phyloP scores from a whole-genome alignment of 2,888 invertebrate species.

The Hedychridium roseum region DNA sequence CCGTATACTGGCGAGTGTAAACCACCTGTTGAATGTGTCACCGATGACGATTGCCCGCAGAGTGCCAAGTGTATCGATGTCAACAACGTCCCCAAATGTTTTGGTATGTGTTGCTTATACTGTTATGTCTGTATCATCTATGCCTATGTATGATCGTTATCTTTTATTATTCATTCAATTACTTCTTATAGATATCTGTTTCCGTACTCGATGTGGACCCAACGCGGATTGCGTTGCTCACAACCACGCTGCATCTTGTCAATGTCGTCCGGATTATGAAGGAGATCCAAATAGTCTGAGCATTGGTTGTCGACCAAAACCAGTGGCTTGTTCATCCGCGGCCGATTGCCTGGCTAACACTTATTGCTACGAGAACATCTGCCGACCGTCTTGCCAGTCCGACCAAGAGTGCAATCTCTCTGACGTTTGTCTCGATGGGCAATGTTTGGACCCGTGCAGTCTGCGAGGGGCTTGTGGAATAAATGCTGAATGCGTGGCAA shows the following conservation, averaged over 20 bases:
- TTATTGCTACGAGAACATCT: conserved; percentile 82
- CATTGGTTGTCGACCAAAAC: conserved; percentile 78
- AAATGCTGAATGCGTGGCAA: conserved; percentile 79
- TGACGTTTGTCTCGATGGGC: conserved; percentile 84
- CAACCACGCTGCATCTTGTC: conserved; percentile 80
- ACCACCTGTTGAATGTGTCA: conserved; percentile 81
- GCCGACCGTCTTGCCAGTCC: conserved; percentile 81
- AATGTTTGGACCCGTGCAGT: conserved; percentile 83
- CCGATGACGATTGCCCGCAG: conserved; percentile 81
- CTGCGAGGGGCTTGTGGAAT: conserved; percentile 82
- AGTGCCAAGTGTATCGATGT: conserved; percentile 79
- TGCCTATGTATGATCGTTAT: too few relatives aligned
- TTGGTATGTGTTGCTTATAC: conserved; percentile 63
- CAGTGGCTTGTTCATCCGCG: conserved; percentile 75
- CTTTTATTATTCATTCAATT: too few relatives aligned
- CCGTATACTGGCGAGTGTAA: conserved; percentile 85
- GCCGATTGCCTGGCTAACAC: conserved; percentile 80
- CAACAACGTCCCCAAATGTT: conserved; percentile 81
- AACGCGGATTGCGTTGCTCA: conserved; percentile 84
- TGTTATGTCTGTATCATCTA: background rate
- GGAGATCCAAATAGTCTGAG: conserved; percentile 77
- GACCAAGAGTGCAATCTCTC: conserved; percentile 81
- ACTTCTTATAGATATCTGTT: conserved; percentile 74
- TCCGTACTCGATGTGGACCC: conserved; percentile 78
- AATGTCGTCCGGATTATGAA: conserved; percentile 80